These are phyloP conservation scores for Lepidonotus clava DNA, from an alignment of 2,888 invertebrate genomes.

Conservation along the genomic window DNA sequence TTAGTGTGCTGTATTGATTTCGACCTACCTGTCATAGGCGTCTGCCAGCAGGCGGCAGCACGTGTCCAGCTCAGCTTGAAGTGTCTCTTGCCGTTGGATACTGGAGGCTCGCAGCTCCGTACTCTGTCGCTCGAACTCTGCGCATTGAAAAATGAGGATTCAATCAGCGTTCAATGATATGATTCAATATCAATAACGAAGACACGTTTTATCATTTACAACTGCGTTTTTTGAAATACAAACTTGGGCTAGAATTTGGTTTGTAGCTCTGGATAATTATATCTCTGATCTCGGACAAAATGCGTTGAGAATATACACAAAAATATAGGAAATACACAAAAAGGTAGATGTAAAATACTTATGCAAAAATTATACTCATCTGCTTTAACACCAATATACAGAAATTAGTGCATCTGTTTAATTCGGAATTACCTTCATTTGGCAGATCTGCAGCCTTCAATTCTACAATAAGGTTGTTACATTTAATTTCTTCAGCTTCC, in stretches of 20 bases:
- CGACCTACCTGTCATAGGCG: conserved; percentile 74
- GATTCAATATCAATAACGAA: too few relatives aligned
- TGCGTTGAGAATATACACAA: neutral
- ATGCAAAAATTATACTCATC: too few relatives aligned
- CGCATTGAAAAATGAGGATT: too few relatives aligned
- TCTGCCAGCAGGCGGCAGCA: conserved; percentile 71
- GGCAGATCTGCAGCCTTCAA: neutral
- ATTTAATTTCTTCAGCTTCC: neutral
- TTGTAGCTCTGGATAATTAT: too few relatives aligned
- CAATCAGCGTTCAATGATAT: too few relatives aligned
- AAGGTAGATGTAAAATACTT: neutral
- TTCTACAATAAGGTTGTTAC: conserved; percentile 21
- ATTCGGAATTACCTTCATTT: neutral
- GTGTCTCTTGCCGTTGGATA: conserved; percentile 6
- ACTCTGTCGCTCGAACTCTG: conserved; percentile 38
- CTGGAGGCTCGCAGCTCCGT: neutral
- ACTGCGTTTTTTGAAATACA: too few relatives aligned
- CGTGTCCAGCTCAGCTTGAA: conserved; percentile 64
- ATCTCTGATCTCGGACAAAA: neutral
- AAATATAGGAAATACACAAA: neutral
- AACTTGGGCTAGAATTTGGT: too few relatives aligned
- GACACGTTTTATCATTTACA: too few relatives aligned
- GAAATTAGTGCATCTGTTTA: too few relatives aligned
- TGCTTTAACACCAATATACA: too few relatives aligned
- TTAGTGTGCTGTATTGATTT: neutral